Evolutionary conservation across 2,797 vertebrate genomes (phyloP), one percentile per base, ranked within the genome.

Genomic region (Antrozous pallidus): DNA sequence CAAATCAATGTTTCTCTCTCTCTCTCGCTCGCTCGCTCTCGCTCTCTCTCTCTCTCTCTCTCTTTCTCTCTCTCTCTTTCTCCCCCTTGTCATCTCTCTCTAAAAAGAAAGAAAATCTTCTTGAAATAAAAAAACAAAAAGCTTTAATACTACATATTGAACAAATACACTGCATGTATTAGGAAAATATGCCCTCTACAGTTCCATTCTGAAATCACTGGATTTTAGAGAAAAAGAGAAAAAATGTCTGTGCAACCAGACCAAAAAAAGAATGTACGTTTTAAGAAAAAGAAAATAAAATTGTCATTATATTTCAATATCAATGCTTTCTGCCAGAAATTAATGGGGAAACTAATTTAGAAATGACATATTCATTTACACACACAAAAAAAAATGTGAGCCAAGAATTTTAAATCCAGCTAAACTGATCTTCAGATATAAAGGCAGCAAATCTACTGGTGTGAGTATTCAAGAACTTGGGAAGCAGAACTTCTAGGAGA

Each of bases 271-370:
- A 26, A 61, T n/a, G 6, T 36, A 86, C 71, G 87, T 90, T 87
- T 45, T 54, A 82, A 71, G 71, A 83, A 38, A 90, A 95, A 83
- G 47, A 49, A 82, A 81, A 73, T 84, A 18, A 79, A 49, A 94
- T 79, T 49, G 31, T 79, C 31, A 13, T 67, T 67, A 83, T 24
- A 69, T 84, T 84, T 73, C 28, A 33, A 49, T 28, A 67, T 67
- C 38, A 89, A 28, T 84, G 73, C 22, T 71, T 58, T 74, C 22
- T 84, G 22, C 73, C 65, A 85, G 94, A 91, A 79, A 83, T 56
- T 73, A 69, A 54, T n/a, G 11, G 31, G 85, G 14, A 91, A 49
- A 83, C 33, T 38, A 69, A 80, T 56, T 86, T 33, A 36, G 54
- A 49, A 67, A 77, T 36, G n/a, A 77, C 0, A 1, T 36, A 36